Evolutionary conservation across 2,797 vertebrate genomes (phyloP), one percentile per base, ranked within the genome.

Genomic region (Helarctos malayanus): DNA sequence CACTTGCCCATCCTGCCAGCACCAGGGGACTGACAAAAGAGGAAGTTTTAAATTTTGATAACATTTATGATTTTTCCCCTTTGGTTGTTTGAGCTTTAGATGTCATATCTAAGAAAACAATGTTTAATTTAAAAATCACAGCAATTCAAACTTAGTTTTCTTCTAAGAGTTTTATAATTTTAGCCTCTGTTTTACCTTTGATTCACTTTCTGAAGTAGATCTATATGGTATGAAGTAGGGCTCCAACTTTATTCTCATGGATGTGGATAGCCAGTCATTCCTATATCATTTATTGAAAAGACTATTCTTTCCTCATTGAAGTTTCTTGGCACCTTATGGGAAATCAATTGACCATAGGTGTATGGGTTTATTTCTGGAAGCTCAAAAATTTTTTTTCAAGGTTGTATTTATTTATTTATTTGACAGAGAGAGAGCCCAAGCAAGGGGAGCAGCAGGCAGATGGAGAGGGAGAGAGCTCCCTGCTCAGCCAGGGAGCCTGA

Each of bases 81-180:
- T 79, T 87, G 7, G 19, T 86, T 52, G 7, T 45, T 95, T 90
- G 32, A 79, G 15, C 38, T 47, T 61, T 86, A 61, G 47, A 16
- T 91, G 57, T 59, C 80, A 65, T 52, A 87, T 23, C 47, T 56
- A 92, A 83, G 56, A 90, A 94, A 75, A n/a, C 38, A 69, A 14
- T 92, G 54, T 32, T 61, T 84, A 61, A 92, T 38, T 68, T 41
- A 54, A 56, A 56, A 56, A 56, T 56, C 54, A 61, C 32, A 68
- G 16, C 63, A 5, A 84, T 65, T 82, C 57, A 73, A 13, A 63
- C 47, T 32, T 82, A 63, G 7, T 68, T 92, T 95, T 95, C 49
- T 94, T 49, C 38, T 29, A 73, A 45, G 9, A 32, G 18, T 87
- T 87, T 86, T 73, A 15, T 56, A 63, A 63, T 27, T 56, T 93